phyloP scores from a whole-genome alignment of 2,113 vertebrate species.

The Alces alces region DNA sequence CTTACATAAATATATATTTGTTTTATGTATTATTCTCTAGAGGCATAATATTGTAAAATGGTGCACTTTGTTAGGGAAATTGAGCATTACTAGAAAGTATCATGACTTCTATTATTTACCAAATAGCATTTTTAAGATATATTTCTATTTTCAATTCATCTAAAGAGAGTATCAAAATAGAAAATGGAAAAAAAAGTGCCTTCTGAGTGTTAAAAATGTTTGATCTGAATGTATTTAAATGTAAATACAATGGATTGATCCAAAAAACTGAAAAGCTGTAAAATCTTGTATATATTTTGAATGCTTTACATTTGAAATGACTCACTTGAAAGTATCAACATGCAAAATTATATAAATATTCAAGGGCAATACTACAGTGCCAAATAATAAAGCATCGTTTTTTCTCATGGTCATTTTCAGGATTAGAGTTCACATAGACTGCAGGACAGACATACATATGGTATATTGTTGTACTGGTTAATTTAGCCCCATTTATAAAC shows the following conservation, averaged over 20 bases:
- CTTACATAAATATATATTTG: not conserved
- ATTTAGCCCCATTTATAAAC: slow-evolving; percentile 61
- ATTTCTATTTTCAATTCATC: not conserved
- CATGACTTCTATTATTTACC: slow-evolving; percentile 29
- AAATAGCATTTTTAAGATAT: not conserved
- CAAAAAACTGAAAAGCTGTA: not conserved
- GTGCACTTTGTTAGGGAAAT: slow-evolving; percentile 42
- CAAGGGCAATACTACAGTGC: slow-evolving; percentile 21
- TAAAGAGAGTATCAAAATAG: not conserved
- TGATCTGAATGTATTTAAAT: slow-evolving; percentile 25
- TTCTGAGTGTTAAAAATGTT: slow-evolving; percentile 30
- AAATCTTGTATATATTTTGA: slow-evolving; percentile 59
- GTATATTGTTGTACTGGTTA: slow-evolving; percentile 33
- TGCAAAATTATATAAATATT: not conserved
- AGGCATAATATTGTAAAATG: slow-evolving; percentile 38
- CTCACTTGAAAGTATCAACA: slow-evolving; percentile 38
- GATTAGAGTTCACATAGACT: not conserved
- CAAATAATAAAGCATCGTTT: not conserved
- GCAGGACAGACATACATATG: not conserved
- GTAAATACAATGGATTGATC: slow-evolving; percentile 48
- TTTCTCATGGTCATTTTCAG: not conserved
- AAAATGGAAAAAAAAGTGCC: not conserved
- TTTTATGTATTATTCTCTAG: slow-evolving; percentile 32
- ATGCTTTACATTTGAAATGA: slow-evolving; percentile 26
- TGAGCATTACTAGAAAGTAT: slow-evolving; percentile 46